Conservation (phyloP, 2,113 vertebrate species). For the Camelus bactrianus region DNA sequence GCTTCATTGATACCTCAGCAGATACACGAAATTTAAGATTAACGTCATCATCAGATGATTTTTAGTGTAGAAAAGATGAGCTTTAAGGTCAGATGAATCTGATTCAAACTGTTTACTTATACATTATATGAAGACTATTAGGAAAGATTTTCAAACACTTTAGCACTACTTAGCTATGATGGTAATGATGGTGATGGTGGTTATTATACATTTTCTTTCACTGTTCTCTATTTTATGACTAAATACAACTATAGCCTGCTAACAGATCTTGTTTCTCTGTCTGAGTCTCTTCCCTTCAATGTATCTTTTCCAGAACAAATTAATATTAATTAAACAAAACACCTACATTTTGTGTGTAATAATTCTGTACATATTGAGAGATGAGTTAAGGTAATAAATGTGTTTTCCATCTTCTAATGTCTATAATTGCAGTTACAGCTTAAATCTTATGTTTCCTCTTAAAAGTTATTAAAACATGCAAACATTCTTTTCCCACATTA, state of each 20-base stretch:
- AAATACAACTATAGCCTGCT: neutral
- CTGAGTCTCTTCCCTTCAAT: neutral
- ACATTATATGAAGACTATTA: neutral
- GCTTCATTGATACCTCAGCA: neutral
- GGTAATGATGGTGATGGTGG: neutral
- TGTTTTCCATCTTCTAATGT: conserved; percentile 48
- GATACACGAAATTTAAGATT: neutral
- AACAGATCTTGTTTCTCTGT: neutral
- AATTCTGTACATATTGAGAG: conserved; percentile 52
- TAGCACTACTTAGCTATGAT: neutral
- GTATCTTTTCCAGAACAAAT: neutral
- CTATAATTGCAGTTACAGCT: conserved; percentile 69
- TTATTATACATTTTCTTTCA: neutral
- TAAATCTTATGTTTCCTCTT: conserved; percentile 77
- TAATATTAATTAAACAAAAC: conserved; percentile 50
- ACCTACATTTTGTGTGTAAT: conserved; percentile 34
- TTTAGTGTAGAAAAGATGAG: neutral
- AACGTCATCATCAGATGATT: neutral
- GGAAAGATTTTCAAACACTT: neutral
- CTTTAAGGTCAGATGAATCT: neutral
- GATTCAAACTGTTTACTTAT: neutral
- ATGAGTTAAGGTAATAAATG: conserved; percentile 55
- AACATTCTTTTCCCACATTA: conserved; percentile 75
- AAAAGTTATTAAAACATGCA: conserved; percentile 81
- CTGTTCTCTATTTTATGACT: neutral